Base-by-base conservation (phyloP, 2,113 vertebrate genomes). In the Pampusana beccarii region DNA sequence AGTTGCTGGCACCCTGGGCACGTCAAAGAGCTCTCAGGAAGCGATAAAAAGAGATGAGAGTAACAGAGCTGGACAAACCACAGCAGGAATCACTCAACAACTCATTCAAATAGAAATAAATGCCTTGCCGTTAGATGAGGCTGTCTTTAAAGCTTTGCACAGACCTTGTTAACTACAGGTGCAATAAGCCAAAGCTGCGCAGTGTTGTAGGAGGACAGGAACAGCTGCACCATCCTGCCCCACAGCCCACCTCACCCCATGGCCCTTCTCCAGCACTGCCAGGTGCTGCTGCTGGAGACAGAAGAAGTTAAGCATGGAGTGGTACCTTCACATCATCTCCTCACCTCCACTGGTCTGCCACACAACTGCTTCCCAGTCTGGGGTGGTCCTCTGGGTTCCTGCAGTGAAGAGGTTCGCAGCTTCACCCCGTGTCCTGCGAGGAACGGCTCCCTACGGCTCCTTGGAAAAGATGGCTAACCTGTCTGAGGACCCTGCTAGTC, bases 11-110 rank as follows among this genome's bases (percentile, higher is more conserved):
- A 34, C 5, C 16, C 31, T 40, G 38, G 4, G 2, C 44, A 54
- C 0, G 0, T 20, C 6, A 0, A 46, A 46, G 6, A 1, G 24
- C 9, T 64, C 75, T 51, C 42, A 6, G 50, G 26, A 72, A n/a
- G 16, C 0, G 1, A 42, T 28, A 15, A 33, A 87, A 66, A 46
- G 58, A 20, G 24, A 6, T 29, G 36, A 78, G 38, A 78, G 42
- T 0, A 6, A 29, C 2, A 7, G 48, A 75, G 34, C 24, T 28
- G 81, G 53, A 54, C 0, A 1, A 62, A 67, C 8, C 6, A 1
- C 24, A 34, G 57, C 36, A 18, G 53, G 71, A 87, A 57, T 29
- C 44, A 23, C 16, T 18, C 50, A 78, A 13, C 51, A 77, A 1
- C 50, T 73, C 62, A 36, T 82, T 36, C n/a, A 25, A 50, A 50